A percentile compares a stretch with the other conserved stretches of the same genome.
Conservation (phyloP, 2,888 invertebrate species). For the Lordiphosa fenestrarum region DNA sequence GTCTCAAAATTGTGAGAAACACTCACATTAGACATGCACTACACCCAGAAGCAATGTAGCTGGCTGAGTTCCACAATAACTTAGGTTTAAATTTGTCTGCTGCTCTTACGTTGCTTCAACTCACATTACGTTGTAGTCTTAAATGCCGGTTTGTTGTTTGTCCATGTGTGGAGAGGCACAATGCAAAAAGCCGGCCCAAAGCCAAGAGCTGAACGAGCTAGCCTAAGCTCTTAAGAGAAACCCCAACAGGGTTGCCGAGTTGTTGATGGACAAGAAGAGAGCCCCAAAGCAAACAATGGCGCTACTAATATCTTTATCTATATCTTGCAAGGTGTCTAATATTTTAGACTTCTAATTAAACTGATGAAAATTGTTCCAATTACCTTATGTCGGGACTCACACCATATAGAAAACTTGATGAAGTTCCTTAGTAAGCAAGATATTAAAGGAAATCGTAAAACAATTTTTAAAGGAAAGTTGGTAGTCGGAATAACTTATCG, state of each 20-base stretch:
- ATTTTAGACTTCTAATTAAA: no score
- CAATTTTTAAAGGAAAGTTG: no score
- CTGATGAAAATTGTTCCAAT: no score
- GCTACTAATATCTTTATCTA: no score
- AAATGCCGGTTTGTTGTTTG: slow-evolving; percentile 47
- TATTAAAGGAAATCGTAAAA: no score
- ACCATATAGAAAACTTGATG: no score
- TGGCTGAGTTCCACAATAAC: no score
- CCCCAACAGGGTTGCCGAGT: slow-evolving; percentile 48
- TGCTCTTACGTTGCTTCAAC: neutral
- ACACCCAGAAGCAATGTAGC: slow-evolving; percentile 11
- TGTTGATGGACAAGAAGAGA: neutral
- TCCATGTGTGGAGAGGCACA: neutral
- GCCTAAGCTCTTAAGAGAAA: slow-evolving; percentile 41
- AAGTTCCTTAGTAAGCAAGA: no score
- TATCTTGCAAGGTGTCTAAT: no score
- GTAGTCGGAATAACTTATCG: no score
- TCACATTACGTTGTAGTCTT: slow-evolving; percentile 12
- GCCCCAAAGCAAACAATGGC: neutral
- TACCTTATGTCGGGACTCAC: no score
- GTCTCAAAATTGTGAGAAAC: neutral
- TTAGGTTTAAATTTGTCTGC: no score
- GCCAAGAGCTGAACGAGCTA: slow-evolving; percentile 10
- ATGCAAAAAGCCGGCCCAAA: slow-evolving; percentile 48
- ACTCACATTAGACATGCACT: slow-evolving; percentile 15